Base-by-base conservation (phyloP, 2,888 invertebrate genomes). In the Hipparchia semele region DNA sequence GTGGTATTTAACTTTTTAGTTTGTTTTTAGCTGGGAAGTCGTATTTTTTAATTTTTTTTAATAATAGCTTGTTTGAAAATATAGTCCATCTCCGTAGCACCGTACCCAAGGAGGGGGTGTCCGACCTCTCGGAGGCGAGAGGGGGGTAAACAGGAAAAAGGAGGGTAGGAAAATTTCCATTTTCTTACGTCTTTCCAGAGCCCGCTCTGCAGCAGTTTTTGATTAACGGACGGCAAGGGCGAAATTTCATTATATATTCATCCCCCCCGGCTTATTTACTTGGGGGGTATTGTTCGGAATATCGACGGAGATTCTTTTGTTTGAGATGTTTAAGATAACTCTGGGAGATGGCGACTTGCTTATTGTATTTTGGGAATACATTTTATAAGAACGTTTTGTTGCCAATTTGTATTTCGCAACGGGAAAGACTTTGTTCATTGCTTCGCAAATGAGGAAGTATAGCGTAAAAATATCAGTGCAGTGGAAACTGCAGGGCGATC, bases 81-180 rank as follows among this genome's bases (percentile, higher is more conserved):
- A 74, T 68, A 87, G 80, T 84, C 84, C 77, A 4, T 73, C 75
- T 84, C 90, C 87, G 81, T 72, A 75, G 69, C 76, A 45, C 9
- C 64, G 1, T 74, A 79, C 68, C 82, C 68, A 58, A 75, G 81
- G 82, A 80, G 82, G 86, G 88, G 84, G 83, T 87, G 82, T 87
- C 90, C 89, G 87, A 88, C 83, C 90, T 85, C 86, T 77, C 81
- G 76, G 80, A 74, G 79, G 80, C 81, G 79, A 79, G 7, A 84
- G 86, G 87, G 83, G 81, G 84, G 84, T 84, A 86, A 88, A 92
- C 93, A 93, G 93, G 93, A 94, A 94, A 93, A 94, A 94, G 93
- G 93, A 94, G 93, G 93, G 93, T 87, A 87, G 93, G 91, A 92
- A 94, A 93, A 94, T 94, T 94, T 94, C 92, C 92, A 92, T 92